Conservation (phyloP, 2,797 vertebrate species). For the Tarsius wallacei region DNA sequence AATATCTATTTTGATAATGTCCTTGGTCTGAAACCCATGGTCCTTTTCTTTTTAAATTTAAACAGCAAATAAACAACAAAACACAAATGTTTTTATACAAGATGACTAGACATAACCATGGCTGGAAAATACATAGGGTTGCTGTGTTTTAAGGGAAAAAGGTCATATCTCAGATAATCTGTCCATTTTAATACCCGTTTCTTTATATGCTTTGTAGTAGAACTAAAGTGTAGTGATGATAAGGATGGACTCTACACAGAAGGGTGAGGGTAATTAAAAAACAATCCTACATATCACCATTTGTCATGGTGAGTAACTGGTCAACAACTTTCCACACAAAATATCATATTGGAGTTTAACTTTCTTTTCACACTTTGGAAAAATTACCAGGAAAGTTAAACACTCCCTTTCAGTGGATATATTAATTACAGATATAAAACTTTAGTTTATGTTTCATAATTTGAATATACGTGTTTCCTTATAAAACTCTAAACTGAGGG, state of each 20-base stretch:
- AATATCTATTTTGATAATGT: slow-evolving; percentile 64
- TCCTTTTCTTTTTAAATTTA: neutral
- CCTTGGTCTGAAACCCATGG: slow-evolving; percentile 20
- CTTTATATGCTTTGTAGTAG: slow-evolving; percentile 1
- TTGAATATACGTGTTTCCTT: neutral
- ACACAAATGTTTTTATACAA: slow-evolving; percentile 4
- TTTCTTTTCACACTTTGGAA: neutral
- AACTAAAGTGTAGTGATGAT: neutral
- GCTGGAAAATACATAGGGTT: neutral
- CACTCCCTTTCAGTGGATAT: neutral
- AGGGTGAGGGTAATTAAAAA: neutral
- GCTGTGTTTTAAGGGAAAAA: slow-evolving; percentile 27
- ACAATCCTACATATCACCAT: neutral
- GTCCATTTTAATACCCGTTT: neutral
- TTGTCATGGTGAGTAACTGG: neutral
- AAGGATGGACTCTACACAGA: neutral
- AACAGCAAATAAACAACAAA: slow-evolving; percentile 64
- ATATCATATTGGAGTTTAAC: neutral
- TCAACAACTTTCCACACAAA: neutral
- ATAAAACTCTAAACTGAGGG: no score
- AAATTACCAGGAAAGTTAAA: neutral
- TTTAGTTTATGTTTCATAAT: slow-evolving; percentile 2
- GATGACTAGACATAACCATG: neutral
- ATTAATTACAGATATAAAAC: neutral
- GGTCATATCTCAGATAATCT: neutral